These are phyloP conservation scores for Phodopus roborovskii DNA, from an alignment of 2,113 vertebrate genomes.

Conservation along the genomic window DNA sequence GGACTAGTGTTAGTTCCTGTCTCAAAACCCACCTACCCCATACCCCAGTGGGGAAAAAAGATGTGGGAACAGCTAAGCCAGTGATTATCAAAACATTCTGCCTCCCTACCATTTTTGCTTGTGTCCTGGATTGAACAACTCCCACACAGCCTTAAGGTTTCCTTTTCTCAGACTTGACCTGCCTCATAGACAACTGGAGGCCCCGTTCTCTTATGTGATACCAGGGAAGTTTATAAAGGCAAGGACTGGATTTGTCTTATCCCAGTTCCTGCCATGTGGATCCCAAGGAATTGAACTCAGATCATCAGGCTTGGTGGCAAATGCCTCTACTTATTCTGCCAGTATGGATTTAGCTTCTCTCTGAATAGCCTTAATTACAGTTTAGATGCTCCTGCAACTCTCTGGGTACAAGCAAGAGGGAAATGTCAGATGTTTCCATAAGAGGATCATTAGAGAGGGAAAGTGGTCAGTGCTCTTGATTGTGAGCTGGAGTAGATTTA, in stretches of 20 bases:
- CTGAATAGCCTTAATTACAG: neutral
- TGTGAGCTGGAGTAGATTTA: neutral
- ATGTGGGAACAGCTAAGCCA: neutral
- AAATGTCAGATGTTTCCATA: neutral
- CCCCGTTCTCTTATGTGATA: neutral
- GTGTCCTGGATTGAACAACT: neutral
- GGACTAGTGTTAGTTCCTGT: neutral
- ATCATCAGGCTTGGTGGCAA: neutral
- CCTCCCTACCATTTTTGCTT: neutral
- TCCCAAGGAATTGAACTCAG: neutral
- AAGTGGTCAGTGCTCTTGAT: neutral
- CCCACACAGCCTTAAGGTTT: neutral
- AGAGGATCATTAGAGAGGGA: neutral
- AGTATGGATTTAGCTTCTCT: neutral
- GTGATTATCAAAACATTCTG: neutral
- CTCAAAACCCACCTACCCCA: neutral
- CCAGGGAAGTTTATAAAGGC: neutral
- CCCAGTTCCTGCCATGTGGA: neutral
- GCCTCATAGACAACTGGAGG: neutral
- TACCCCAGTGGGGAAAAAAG: neutral
- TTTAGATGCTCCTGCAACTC: neutral
- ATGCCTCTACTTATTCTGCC: neutral
- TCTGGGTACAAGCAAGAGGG: neutral
- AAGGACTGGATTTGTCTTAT: neutral
- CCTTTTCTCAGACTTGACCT: neutral